These are phyloP conservation scores for Eutolmus rufibarbis DNA, from an alignment of 2,888 invertebrate species.

Conservation along the genomic window DNA sequence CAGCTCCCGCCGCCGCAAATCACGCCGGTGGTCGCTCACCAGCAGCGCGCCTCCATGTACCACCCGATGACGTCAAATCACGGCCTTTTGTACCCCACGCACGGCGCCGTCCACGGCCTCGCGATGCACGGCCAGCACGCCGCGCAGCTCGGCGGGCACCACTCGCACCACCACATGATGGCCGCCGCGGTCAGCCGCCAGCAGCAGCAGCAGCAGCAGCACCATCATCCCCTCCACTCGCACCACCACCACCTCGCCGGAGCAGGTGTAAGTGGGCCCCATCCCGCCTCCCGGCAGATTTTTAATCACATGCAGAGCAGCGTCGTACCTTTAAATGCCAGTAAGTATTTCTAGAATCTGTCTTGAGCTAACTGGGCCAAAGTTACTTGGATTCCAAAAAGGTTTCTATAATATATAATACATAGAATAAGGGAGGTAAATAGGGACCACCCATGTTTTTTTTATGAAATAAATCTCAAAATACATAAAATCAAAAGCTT, in stretches of 20 bases:
- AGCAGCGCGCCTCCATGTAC: constrained; percentile 55
- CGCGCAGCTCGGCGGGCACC: constrained; percentile 51
- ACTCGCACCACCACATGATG: constrained; percentile 35
- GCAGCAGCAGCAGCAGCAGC: constrained; percentile 49
- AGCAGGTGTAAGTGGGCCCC: constrained; percentile 62
- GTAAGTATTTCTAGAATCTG: constrained; percentile 57
- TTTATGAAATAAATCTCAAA: no score
- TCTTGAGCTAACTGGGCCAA: not conserved
- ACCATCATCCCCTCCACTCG: constrained; percentile 35
- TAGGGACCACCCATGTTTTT: no score
- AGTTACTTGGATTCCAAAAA: no score
- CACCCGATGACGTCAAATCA: constrained; percentile 59
- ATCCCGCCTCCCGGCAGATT: constrained; percentile 58
- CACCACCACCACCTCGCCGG: constrained; percentile 53
- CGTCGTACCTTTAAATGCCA: constrained; percentile 62
- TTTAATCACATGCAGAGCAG: constrained; percentile 62
- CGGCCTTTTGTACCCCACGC: constrained; percentile 62
- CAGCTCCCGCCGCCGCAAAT: constrained; percentile 54
- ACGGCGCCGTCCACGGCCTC: constrained; percentile 61
- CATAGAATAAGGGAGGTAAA: no score
- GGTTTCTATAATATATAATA: no score
- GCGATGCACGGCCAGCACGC: constrained; percentile 57
- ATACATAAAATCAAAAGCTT: no score
- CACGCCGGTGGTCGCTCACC: constrained; percentile 44
- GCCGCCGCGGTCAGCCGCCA: constrained; percentile 50